phyloP scores from a whole-genome alignment of 2,888 invertebrate species.

The Boloria selene region DNA sequence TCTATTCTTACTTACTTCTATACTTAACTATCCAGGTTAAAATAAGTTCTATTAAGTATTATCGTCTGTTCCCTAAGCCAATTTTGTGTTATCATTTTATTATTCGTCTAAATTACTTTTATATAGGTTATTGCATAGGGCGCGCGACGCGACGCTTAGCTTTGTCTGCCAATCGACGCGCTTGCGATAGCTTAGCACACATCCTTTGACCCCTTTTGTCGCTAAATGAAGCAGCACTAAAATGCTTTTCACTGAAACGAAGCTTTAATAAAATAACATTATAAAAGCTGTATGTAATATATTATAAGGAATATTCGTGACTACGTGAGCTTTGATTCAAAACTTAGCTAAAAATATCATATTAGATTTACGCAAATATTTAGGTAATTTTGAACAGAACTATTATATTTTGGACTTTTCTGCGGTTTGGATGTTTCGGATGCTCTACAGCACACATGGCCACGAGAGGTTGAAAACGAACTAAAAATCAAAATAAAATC shows the following conservation, averaged over 20 bases:
- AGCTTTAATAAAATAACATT: conserved; percentile 4
- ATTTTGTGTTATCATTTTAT: background rate
- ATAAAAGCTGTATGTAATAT: background rate
- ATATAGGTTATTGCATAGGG: conserved; percentile 3
- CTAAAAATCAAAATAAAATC: background rate
- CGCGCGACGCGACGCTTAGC: conserved; percentile 21
- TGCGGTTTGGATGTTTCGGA: background rate
- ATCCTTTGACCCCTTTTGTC: conserved; percentile 35
- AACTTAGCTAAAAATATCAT: background rate
- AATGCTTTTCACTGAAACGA: conserved; percentile 20
- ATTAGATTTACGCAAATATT: background rate
- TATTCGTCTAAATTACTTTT: background rate
- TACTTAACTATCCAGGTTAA: too few relatives aligned
- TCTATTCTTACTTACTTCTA: too few relatives aligned
- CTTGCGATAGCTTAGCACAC: conserved; percentile 21
- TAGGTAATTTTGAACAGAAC: background rate
- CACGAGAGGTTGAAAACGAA: background rate
- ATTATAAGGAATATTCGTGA: background rate
- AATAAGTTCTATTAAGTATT: too few relatives aligned
- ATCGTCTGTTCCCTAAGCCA: too few relatives aligned
- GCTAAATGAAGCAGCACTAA: conserved; percentile 17
- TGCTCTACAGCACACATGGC: background rate
- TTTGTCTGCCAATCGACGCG: conserved; percentile 33
- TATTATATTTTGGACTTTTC: background rate
- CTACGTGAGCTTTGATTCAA: background rate